Conservation (phyloP, 2,113 vertebrate species). For the Paradoxurus hermaphroditus region DNA sequence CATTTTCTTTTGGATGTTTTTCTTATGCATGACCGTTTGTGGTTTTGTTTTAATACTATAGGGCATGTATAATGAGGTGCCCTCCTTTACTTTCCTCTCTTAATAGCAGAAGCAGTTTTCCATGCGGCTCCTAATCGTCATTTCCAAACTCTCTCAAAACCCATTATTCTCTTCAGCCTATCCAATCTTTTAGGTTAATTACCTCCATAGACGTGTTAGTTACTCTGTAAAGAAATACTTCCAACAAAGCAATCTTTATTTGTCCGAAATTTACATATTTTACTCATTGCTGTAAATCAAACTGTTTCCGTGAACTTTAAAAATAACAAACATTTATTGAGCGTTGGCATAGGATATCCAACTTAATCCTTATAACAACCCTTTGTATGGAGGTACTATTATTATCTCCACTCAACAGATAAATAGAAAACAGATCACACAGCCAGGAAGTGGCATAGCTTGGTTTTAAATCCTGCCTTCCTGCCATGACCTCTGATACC, state of each 20-base stretch:
- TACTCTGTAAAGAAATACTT: neutral
- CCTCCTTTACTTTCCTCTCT: neutral
- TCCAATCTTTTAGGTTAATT: neutral
- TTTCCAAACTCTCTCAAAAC: neutral
- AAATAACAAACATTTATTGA: neutral
- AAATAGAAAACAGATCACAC: neutral
- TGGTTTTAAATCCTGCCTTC: neutral
- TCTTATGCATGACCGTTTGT: neutral
- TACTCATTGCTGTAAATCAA: neutral
- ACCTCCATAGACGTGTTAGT: neutral
- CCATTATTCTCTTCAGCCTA: neutral
- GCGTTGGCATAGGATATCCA: neutral
- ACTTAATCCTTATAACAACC: neutral
- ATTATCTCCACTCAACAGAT: neutral
- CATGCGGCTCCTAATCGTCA: neutral
- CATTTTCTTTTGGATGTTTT: constrained; percentile 13
- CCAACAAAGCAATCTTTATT: constrained; percentile 11
- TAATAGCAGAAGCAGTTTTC: neutral
- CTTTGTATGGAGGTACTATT: neutral
- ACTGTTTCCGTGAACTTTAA: constrained; percentile 25
- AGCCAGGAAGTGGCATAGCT: neutral
- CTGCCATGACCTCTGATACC: neutral
- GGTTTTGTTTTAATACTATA: constrained; percentile 24
- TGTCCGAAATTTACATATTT: constrained; percentile 5
- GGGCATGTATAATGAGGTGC: neutral